phyloP scores from a whole-genome alignment of 1,140 invertebrate species.

The Achatina immaculata region DNA sequence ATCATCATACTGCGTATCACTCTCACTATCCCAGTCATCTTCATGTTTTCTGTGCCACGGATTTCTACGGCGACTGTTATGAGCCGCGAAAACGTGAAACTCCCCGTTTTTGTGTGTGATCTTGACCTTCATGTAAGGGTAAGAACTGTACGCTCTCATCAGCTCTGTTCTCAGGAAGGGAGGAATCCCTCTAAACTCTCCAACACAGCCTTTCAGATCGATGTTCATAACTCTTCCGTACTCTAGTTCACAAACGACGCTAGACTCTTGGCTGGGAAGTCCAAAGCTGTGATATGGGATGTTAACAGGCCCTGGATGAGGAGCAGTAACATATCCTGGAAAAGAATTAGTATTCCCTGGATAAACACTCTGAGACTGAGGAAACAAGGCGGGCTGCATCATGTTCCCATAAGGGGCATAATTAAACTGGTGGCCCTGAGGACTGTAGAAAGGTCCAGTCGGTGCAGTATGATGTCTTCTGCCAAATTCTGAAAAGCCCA shows the following conservation, averaged over 20 bases:
- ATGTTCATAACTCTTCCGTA: slow-evolving; percentile 41
- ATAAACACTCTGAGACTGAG: background rate
- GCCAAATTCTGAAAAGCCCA: background rate
- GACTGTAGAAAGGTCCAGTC: background rate
- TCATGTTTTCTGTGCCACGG: background rate
- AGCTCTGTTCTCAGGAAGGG: slow-evolving; percentile 40
- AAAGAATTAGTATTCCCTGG: background rate
- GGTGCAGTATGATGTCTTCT: slow-evolving; percentile 4
- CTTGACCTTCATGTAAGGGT: slow-evolving; percentile 40
- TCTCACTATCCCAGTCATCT: background rate
- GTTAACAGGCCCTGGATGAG: background rate
- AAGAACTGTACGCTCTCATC: slow-evolving; percentile 39
- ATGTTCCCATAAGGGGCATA: background rate
- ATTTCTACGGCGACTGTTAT: background rate
- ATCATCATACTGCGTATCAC: background rate
- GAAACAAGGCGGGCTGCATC: background rate
- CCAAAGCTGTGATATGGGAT: slow-evolving; percentile 2
- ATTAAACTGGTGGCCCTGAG: background rate
- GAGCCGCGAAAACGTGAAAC: slow-evolving; percentile 44
- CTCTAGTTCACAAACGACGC: slow-evolving; percentile 40
- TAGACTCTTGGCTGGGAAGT: background rate
- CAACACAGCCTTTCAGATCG: slow-evolving; percentile 20
- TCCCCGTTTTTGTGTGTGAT: slow-evolving; percentile 37
- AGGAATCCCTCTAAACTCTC: slow-evolving; percentile 38
- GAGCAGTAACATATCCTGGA: background rate